These are phyloP conservation scores for Ifrita kowaldi DNA, from an alignment of 2,113 vertebrate genomes.

Conservation along the genomic window DNA sequence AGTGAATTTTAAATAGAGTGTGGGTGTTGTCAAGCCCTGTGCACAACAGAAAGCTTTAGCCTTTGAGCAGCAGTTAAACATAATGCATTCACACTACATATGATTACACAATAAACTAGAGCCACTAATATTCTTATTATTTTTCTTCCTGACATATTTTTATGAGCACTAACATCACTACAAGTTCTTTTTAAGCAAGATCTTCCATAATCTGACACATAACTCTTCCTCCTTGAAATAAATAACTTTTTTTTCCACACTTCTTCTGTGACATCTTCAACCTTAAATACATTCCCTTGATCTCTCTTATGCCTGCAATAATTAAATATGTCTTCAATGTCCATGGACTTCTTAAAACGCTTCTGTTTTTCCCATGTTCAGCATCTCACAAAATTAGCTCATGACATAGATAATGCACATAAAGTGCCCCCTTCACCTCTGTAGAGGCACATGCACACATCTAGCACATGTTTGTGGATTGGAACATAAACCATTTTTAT, in stretches of 20 bases:
- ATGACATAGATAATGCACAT: background rate
- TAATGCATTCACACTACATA: background rate
- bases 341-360: background rate
- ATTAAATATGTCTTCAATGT: background rate
- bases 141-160: background rate
- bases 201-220: background rate
- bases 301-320: background rate
- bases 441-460: background rate
- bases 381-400: background rate
- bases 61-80: background rate
- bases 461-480: background rate
- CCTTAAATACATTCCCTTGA: background rate
- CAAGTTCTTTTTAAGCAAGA: background rate
- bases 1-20: background rate
- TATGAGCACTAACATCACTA: background rate
- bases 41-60: background rate
- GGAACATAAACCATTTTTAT: background rate
- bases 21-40: background rate
- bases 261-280: background rate
- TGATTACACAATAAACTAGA: background rate
- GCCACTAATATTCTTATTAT: background rate
- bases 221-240: background rate
- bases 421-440: background rate
- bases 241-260: background rate
- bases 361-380: rapidly evolving